A percentile compares a stretch with the other conserved stretches of the same genome.
Evolutionary conservation across 2,888 invertebrate species (phyloP).

Genomic region (Perizoma flavofasciatum): DNA sequence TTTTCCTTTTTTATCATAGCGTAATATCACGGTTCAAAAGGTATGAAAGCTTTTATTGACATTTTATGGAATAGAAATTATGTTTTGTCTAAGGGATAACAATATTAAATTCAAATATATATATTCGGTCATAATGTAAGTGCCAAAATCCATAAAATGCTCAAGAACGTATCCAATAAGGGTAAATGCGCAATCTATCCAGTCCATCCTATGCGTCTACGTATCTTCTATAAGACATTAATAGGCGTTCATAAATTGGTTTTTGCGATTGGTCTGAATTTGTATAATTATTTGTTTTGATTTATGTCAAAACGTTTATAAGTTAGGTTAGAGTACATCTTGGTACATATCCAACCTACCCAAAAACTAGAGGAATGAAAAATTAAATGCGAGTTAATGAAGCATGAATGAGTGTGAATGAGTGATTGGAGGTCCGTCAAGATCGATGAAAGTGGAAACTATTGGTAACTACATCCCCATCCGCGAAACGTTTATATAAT

Average conservation of each 20-base stretch:
- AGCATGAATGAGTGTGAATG: too few relatives aligned
- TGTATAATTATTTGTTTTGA: too few relatives aligned
- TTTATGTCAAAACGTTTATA: too few relatives aligned
- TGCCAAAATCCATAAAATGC: neutral
- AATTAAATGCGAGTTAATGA: too few relatives aligned
- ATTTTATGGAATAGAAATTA: conserved; percentile 8
- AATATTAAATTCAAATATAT: neutral
- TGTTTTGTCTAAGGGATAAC: neutral
- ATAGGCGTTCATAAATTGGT: conserved; percentile 5
- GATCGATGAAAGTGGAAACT: too few relatives aligned
- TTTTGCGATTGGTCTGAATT: too few relatives aligned
- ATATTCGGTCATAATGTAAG: neutral
- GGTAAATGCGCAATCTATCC: conserved; percentile 4
- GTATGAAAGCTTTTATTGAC: conserved; percentile 11
- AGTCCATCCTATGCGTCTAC: conserved; percentile 1
- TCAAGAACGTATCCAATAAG: neutral
- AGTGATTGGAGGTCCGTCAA: too few relatives aligned
- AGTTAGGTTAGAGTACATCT: too few relatives aligned
- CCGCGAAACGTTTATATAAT: too few relatives aligned
- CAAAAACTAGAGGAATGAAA: too few relatives aligned
- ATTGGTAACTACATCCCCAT: too few relatives aligned
- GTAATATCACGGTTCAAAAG: conserved; percentile 12
- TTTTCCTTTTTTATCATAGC: conserved; percentile 13
- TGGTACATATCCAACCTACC: too few relatives aligned
- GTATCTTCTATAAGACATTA: conserved; percentile 3